Evolutionary conservation across 2,113 vertebrate species (phyloP), one percentile per base, ranked within the genome.

Genomic region (Eptesicus fuscus): DNA sequence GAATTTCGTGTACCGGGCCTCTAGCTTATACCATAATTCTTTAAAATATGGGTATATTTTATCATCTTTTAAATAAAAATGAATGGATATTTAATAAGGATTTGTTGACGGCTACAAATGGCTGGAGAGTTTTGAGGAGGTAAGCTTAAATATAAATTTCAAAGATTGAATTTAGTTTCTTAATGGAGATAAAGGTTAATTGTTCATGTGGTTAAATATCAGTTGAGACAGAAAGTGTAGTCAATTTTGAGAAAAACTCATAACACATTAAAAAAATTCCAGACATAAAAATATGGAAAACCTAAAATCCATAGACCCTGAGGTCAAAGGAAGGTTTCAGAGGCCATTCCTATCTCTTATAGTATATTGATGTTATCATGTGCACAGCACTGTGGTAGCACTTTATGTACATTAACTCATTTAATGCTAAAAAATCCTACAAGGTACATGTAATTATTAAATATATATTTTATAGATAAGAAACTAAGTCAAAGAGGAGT

Each of bases 21-120:
- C n/a, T n/a, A n/a, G n/a, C n/a, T 88, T 82, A 87, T 88, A 59
- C 77, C 78, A 86, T 4, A 23, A 65, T 95, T 92, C 79, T 85
- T 69, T 96, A 97, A 93, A 95, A 96, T 94, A 97, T 96, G 92
- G 88, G 11, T 88, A 56, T 65, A 91, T 96, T 95, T 97, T 94
- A 85, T 97, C 89, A 87, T 95, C 51, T 93, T 97, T 98, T 96
- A 95, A 97, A 96, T 97, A 96, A 90, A 96, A 97, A 97, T 94
- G 91, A 97, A 97, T 96, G 96, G 80, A 94, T 97, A 98, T 97
- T 78, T 95, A 87, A 94, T 97, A 97, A 96, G 61, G 69, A 98
- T 98, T 97, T 97, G 95, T 90, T 96, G 86, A 94, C 74, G 79
- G n/a, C 90, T 63, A 51, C 95, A 98, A 97, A 97, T 97, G 95